phyloP scores from a whole-genome alignment of 2,113 vertebrate species.

The Megaptera novaeangliae region DNA sequence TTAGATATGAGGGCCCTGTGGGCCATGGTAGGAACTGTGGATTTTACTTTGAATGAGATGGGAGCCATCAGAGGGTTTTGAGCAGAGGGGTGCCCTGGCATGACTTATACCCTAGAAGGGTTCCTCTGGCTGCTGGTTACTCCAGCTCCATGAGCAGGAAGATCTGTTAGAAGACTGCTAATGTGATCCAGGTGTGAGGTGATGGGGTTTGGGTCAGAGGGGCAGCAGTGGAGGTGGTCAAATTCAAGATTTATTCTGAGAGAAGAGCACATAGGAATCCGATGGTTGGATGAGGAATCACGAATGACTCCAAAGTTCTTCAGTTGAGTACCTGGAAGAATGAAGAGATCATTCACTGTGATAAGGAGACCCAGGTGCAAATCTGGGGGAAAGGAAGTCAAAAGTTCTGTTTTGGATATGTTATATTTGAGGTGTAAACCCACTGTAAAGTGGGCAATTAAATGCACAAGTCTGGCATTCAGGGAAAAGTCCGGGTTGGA shows the following conservation, averaged over 20 bases:
- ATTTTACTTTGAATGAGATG: neutral
- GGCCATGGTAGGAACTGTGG: neutral
- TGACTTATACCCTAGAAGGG: neutral
- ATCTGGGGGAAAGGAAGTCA: neutral
- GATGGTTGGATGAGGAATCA: neutral
- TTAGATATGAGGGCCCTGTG: neutral
- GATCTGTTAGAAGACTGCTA: neutral
- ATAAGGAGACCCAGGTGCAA: neutral
- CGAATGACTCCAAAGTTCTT: neutral
- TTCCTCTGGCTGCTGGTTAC: neutral
- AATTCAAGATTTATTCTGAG: neutral
- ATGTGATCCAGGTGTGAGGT: neutral
- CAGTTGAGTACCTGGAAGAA: neutral
- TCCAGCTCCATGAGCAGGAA: neutral
- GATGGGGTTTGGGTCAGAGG: neutral
- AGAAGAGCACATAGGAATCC: neutral
- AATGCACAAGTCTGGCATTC: neutral
- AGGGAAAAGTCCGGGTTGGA: neutral
- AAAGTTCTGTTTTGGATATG: neutral
- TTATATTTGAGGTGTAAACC: neutral
- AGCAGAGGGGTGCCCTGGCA: neutral
- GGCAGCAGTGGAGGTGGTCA: neutral
- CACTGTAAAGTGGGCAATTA: neutral
- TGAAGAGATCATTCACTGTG: neutral
- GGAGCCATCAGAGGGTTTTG: neutral